Evolutionary conservation across 2,797 vertebrate genomes (phyloP), one percentile per base, ranked within the genome.

Genomic region (Myiothlypis chrysogaster): DNA sequence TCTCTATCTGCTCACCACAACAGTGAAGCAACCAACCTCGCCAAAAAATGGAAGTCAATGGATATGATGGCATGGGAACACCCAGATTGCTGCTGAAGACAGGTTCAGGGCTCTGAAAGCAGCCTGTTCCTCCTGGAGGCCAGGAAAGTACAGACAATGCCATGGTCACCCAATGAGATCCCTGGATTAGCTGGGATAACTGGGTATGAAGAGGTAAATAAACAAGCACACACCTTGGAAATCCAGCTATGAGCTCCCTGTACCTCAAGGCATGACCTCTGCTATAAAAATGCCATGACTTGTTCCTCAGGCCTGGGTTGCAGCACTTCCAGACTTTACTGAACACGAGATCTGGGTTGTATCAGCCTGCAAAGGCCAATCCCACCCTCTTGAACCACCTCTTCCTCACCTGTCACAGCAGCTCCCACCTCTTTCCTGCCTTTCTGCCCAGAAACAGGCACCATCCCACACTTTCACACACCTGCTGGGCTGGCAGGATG

Each of bases 261-360:
- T 17, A 59, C 44, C 68, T 73, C 77, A 41, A 82, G 55, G 60
- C 50, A 85, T 28, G 56, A 32, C 32, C 30, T 88, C 68, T 60
- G 50, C 86, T 50, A 15, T 52, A 80, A 96, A 87, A 93, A 85
- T 43, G n/a, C 53, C 55, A 21, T 6, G 70, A 60, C 49, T 68
- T n/a, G 37, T 46, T 92, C 75, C 50, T 65, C 91, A 76, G 64
- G 73, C 64, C 56, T 27, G 37, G 55, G 14, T 24, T 77, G 55
- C 20, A 79, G 52, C 75, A 20, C 52, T 34, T 35, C 13, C 70
- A 60, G 23, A 1, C 65, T 77, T 76, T 65, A 28, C 47, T 83
- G 77, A n/a, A 63, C 28, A 7, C 1, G 4, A 63, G 32, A 77
- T 41, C 83, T 94, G 64, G 28, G 52, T 13, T 49, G 34, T 64